Evolutionary conservation across 2,113 vertebrate species (phyloP).

Genomic region (Corydoras maculifer): DNA sequence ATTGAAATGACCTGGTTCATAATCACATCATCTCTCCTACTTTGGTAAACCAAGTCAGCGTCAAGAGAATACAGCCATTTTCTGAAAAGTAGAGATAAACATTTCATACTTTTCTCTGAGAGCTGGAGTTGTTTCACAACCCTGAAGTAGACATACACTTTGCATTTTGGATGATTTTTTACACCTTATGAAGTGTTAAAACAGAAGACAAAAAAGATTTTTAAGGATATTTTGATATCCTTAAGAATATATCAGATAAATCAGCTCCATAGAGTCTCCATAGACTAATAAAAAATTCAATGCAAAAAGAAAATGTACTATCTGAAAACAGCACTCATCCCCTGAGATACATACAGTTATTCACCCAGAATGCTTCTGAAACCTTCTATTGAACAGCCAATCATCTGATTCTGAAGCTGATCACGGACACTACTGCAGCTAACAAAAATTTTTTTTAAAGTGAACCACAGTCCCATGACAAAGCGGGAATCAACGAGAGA

Average conservation of each 20-base stretch:
- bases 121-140: constrained; percentile 11
- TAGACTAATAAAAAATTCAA: not conserved
- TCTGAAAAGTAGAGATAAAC: not conserved
- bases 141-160: not conserved
- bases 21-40: not conserved
- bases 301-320: not conserved
- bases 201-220: not conserved
- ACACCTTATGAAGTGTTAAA: not conserved
- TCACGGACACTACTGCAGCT: not conserved
- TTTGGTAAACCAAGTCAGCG: not conserved
- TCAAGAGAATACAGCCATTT: not conserved
- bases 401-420: constrained; percentile 6
- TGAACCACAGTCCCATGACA: not conserved
- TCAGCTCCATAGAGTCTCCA: not conserved
- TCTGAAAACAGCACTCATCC: not conserved
- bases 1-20: not conserved
- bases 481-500: not conserved
- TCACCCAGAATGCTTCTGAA: not conserved
- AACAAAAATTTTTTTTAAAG: not conserved
- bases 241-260: not conserved
- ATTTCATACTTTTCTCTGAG: not conserved
- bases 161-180: not conserved
- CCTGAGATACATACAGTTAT: not conserved
- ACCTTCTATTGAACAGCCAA: not conserved
- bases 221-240: not conserved